Percentiles rank a stretch among this genome's conserved stretches.
Conservation (phyloP, 2,113 vertebrate species). For the Pelvicachromis taeniatus region DNA sequence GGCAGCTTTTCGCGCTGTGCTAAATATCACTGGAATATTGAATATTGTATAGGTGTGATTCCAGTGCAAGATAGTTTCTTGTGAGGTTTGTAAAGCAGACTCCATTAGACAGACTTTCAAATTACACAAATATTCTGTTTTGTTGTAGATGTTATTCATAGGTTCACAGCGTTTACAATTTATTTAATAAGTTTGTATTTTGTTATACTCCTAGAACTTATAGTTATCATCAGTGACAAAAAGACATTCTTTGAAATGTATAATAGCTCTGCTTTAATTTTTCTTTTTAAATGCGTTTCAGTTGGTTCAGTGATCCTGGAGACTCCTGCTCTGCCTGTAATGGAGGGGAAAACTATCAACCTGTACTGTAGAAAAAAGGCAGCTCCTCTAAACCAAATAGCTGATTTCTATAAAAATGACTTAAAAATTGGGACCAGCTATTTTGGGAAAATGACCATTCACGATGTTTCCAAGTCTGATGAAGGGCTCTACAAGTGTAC, state of each 20-base stretch:
- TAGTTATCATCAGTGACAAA: not conserved
- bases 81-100: not conserved
- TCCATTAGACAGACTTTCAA: not conserved
- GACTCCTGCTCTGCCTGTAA: not conserved
- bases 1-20: not conserved
- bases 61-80: not conserved
- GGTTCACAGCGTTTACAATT: not conserved
- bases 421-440: not conserved
- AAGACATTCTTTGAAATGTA: too few relatives aligned
- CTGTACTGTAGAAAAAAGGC: not conserved
- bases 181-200: not conserved
- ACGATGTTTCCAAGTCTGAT: not conserved
- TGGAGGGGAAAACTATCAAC: accelerated
- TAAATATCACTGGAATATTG: not conserved
- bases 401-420: not conserved
- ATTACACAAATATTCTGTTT: not conserved
- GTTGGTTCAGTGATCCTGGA: not conserved
- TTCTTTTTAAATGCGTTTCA: not conserved
- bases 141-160: too few relatives aligned
- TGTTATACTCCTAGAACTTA: not conserved
- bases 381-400: accelerated
- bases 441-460: not conserved
- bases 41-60: not conserved
- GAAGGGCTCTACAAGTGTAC: not conserved
- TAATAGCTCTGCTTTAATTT: not conserved